Conservation (phyloP, 2,113 vertebrate species). For the Dermatemys mawii region DNA sequence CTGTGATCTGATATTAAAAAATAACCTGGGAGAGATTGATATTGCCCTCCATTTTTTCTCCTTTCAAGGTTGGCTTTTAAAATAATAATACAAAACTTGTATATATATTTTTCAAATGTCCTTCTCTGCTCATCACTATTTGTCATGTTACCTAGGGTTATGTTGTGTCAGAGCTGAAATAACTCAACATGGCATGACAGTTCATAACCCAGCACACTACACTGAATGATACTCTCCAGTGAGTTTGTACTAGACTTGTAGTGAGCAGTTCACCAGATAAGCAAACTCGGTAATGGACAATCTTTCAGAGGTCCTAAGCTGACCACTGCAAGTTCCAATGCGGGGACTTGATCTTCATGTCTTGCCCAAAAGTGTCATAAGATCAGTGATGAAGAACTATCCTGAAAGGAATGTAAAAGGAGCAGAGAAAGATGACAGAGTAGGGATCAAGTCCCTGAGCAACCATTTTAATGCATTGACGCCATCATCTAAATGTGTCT, state of each 20-base stretch:
- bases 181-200: conserved; percentile 57
- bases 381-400: background rate
- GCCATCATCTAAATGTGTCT: background rate
- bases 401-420: background rate
- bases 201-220: conserved; percentile 42
- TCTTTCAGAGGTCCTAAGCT: conserved; percentile 48
- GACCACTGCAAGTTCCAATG: background rate
- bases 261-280: conserved; percentile 1
- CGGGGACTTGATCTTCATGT: background rate
- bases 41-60: background rate
- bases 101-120: conserved; percentile 58
- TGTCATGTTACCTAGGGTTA: conserved; percentile 46
- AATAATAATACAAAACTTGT: background rate
- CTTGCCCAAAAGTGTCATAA: background rate
- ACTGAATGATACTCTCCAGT: background rate
- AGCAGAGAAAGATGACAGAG: background rate
- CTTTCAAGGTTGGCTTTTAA: background rate
- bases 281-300: background rate
- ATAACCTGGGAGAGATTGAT: background rate
- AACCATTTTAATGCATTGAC: background rate
- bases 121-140: conserved; percentile 61
- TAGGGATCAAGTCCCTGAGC: background rate
- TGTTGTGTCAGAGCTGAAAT: conserved; percentile 48
- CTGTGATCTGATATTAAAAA: background rate
- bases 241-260: background rate